Evolutionary conservation across 2,797 vertebrate genomes (phyloP).

Genomic region (Huso huso): DNA sequence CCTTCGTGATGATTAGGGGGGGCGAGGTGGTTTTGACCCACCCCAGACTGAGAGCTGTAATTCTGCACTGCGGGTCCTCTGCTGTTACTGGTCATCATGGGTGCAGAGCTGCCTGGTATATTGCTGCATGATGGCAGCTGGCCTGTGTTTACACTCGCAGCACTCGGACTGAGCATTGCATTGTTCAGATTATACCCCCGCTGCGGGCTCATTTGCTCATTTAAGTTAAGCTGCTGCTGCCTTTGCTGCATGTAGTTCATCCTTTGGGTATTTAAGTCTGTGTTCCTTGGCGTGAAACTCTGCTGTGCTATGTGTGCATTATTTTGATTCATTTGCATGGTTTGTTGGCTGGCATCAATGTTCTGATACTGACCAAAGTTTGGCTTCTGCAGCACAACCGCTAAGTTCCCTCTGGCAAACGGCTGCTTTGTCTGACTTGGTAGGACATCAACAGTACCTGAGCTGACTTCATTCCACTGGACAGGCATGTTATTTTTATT

Average conservation of each 20-base stretch:
- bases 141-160: constrained; percentile 45
- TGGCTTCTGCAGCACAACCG: constrained; percentile 53
- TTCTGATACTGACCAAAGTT: constrained; percentile 54
- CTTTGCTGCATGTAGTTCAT: constrained; percentile 61
- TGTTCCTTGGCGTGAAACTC: constrained; percentile 41
- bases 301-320: constrained; percentile 46
- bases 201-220: constrained; percentile 56
- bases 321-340: constrained; percentile 28
- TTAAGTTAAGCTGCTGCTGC: constrained; percentile 53
- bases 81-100: constrained; percentile 37
- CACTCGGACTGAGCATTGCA: constrained; percentile 47
- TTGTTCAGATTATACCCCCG: constrained; percentile 62
- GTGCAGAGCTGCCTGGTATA: constrained; percentile 38
- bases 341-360: constrained; percentile 41
- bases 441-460: constrained; percentile 52
- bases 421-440: constrained; percentile 44
- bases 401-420: constrained; percentile 47
- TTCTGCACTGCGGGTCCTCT: constrained; percentile 52
- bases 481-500: constrained; percentile 54
- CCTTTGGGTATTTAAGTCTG: constrained; percentile 49
- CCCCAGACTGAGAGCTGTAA: constrained; percentile 55
- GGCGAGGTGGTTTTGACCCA: constrained; percentile 35
- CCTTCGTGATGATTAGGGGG: constrained; percentile 44
- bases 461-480: constrained; percentile 74
- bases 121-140: constrained; percentile 54